phyloP scores from a whole-genome alignment of 2,797 vertebrate species.

The Mareca strepera region DNA sequence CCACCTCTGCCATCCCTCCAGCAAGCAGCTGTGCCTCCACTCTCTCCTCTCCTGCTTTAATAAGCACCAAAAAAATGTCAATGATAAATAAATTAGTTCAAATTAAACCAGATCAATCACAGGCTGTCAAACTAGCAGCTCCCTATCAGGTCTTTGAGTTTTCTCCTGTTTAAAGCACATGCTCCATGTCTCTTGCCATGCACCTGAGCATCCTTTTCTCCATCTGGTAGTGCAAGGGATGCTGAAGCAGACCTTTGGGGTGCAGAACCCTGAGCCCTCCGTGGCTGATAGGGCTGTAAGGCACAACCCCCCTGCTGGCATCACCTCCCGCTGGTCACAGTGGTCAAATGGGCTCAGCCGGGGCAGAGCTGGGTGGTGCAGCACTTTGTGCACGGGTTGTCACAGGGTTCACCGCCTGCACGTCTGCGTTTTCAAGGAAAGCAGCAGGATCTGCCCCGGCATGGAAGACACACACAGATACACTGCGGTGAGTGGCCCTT shows the following conservation, averaged over 20 bases:
- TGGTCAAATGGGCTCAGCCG: neutral
- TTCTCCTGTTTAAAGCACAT: neutral
- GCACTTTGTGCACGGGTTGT: neutral
- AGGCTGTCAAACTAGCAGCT: neutral
- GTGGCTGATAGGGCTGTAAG: neutral
- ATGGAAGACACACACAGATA: rapidly evolving
- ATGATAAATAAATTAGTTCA: neutral
- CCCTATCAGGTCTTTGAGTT: neutral
- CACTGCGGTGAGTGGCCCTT: rapidly evolving
- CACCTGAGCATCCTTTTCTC: rapidly evolving
- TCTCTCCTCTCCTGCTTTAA: neutral
- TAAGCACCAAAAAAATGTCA: rapidly evolving
- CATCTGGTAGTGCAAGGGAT: neutral
- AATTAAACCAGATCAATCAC: neutral
- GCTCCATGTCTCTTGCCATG: rapidly evolving
- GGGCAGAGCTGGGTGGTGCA: neutral
- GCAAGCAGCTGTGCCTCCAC: neutral
- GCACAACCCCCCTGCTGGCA: neutral
- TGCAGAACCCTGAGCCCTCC: neutral
- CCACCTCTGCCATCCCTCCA: neutral
- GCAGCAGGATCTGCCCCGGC: neutral
- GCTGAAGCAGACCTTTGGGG: neutral
- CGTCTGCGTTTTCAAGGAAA: neutral
- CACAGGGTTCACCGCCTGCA: rapidly evolving
- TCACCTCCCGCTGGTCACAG: neutral